phyloP scores from a whole-genome alignment of 92 coral and sea anemone species.

The Bergia sp. region DNA sequence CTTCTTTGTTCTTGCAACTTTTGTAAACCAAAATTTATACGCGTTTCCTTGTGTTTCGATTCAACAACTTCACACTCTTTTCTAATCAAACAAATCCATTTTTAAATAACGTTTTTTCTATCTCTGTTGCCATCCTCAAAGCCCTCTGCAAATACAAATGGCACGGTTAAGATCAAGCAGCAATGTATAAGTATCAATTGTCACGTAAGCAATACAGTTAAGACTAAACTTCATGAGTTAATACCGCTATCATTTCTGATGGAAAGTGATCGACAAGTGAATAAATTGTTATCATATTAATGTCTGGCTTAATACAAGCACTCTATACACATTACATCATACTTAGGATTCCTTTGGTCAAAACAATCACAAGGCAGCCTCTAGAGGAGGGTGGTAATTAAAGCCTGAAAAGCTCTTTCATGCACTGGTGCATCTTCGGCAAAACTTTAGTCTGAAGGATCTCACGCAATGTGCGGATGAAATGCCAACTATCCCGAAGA shows the following conservation, averaged over 20 bases:
- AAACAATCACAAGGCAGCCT: not conserved
- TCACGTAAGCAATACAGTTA: not conserved
- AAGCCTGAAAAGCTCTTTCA: slow-evolving; percentile 12
- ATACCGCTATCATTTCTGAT: not conserved
- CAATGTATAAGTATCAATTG: not conserved
- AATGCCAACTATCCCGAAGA: not conserved
- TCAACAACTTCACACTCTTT: too few relatives aligned
- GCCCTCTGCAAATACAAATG: not conserved
- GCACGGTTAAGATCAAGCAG: not conserved
- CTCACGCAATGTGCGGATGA: slow-evolving; percentile 28
- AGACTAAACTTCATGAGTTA: not conserved
- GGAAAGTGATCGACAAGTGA: not conserved
- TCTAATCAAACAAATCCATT: not conserved
- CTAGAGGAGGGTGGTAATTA: slow-evolving; percentile 3
- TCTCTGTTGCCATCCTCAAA: not conserved
- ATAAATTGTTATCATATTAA: not conserved
- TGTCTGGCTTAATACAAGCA: not conserved
- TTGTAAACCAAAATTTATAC: too few relatives aligned
- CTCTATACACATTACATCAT: not conserved
- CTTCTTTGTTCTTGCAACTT: too few relatives aligned
- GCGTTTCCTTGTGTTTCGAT: too few relatives aligned
- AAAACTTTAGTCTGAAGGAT: not conserved
- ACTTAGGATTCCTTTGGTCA: not conserved
- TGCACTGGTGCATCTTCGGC: slow-evolving; percentile 27
- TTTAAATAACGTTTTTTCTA: not conserved